phyloP scores from a whole-genome alignment of 2,888 invertebrate genomes.

The Hirtodrosophila trivittata region DNA sequence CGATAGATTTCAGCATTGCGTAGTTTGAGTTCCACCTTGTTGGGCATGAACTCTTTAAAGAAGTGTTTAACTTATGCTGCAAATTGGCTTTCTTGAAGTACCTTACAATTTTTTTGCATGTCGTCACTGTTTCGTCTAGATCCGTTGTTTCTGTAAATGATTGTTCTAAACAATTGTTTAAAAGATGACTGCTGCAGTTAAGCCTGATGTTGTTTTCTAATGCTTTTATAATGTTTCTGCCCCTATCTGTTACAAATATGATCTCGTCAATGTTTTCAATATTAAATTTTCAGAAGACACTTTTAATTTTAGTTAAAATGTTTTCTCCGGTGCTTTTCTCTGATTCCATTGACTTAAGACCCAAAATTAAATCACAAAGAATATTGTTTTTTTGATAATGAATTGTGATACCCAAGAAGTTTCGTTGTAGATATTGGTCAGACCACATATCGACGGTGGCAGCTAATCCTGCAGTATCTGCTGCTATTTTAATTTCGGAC shows the following conservation, averaged over 20 bases:
- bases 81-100: too few species aligned
- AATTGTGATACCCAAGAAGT: constrained; percentile 21
- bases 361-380: constrained; percentile 24
- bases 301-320: constrained; percentile 25
- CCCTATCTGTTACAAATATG: constrained; percentile 31
- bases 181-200: constrained; percentile 15
- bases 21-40: too few species aligned
- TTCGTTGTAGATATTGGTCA: constrained; percentile 19
- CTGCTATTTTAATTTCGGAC: constrained; percentile 14
- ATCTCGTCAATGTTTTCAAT: constrained; percentile 29
- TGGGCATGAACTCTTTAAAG: too few species aligned
- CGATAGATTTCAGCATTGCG: too few species aligned
- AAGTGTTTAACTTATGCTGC: too few species aligned
- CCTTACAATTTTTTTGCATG: too few species aligned
- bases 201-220: constrained; percentile 24
- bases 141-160: too few species aligned
- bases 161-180: constrained; percentile 22
- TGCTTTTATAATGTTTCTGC: constrained; percentile 20
- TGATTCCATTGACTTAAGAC: constrained; percentile 24
- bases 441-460: constrained; percentile 33
- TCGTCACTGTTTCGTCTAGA: too few species aligned
- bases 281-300: constrained; percentile 28
- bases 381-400: constrained; percentile 29
- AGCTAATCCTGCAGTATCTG: constrained; percentile 28
- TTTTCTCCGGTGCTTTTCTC: constrained; percentile 34